A percentile compares a stretch with the other conserved stretches of the same genome.
Conservation (phyloP, 2,888 invertebrate genomes). For the Stramonita haemastoma region DNA sequence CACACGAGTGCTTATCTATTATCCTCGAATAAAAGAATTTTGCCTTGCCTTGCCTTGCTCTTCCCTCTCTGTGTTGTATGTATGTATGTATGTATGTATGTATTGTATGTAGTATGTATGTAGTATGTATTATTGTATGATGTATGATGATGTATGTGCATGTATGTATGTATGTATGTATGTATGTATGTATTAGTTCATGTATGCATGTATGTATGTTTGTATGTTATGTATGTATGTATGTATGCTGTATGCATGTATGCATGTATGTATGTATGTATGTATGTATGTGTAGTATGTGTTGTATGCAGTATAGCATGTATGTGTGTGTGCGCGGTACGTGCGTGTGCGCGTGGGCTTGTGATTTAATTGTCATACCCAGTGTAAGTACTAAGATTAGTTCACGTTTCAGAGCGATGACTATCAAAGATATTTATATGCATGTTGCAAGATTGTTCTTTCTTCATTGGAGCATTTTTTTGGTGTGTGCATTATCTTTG, state of each 20-base stretch:
- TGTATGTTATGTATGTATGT: background rate
- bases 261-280: background rate
- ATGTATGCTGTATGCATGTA: background rate
- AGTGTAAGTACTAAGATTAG: too few relatives aligned
- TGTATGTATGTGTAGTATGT: background rate
- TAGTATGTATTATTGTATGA: too few relatives aligned
- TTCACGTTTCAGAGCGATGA: too few relatives aligned
- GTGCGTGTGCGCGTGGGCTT: background rate
- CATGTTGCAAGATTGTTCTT: background rate
- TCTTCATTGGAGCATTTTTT: background rate
- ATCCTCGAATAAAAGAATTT: too few relatives aligned
- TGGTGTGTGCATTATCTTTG: background rate
- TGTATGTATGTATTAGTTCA: background rate
- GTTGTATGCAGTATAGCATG: background rate
- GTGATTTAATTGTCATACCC: too few relatives aligned
- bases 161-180: background rate
- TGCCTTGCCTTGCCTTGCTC: too few relatives aligned
- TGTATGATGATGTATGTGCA: too few relatives aligned
- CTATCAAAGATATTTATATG: background rate
- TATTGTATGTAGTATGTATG: too few relatives aligned
- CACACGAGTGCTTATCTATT: too few relatives aligned
- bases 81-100: too few relatives aligned
- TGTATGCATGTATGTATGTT: background rate
- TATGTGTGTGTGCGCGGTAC: background rate
- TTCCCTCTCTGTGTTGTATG: too few relatives aligned